Evolutionary conservation across 2,888 invertebrate species (phyloP).

Genomic region (Microctonus aethiopoides): DNA sequence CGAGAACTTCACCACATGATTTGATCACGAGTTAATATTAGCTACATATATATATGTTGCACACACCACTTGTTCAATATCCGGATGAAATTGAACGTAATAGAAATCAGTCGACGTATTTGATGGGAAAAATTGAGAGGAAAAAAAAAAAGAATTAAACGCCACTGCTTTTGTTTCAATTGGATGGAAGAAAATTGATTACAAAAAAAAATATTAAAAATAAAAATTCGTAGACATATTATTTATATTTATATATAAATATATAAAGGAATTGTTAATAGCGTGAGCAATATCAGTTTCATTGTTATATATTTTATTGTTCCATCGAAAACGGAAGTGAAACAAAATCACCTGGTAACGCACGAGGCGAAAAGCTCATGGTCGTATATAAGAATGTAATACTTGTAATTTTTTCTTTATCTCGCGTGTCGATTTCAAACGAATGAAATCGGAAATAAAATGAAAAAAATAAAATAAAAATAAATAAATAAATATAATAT

Average conservation of each 20-base stretch:
- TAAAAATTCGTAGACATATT: neutral
- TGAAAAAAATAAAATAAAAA: no score
- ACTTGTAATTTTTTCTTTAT: neutral
- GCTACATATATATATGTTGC: no score
- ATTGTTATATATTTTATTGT: neutral
- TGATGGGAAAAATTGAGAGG: conserved; percentile 10
- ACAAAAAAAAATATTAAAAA: neutral
- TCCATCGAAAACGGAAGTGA: neutral
- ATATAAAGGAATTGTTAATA: neutral
- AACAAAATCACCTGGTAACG: conserved; percentile 35
- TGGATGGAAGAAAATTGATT: conserved; percentile 24
- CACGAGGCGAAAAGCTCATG: conserved; percentile 23
- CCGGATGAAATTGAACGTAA: conserved; percentile 46
- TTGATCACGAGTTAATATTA: conserved; percentile 35
- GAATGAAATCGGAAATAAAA: conserved; percentile 1
- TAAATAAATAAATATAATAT: neutral
- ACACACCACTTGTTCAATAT: conserved; percentile 49
- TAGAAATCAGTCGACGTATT: conserved; percentile 35
- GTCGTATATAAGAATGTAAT: conserved; percentile 33
- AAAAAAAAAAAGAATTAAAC: neutral
- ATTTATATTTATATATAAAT: neutral
- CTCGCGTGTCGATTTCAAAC: conserved; percentile 29
- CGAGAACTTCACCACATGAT: conserved; percentile 48
- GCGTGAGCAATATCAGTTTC: neutral
- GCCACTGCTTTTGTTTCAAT: no score